Base-by-base conservation (phyloP, 1,140 invertebrate genomes). In the Drosophila yakuba region DNA sequence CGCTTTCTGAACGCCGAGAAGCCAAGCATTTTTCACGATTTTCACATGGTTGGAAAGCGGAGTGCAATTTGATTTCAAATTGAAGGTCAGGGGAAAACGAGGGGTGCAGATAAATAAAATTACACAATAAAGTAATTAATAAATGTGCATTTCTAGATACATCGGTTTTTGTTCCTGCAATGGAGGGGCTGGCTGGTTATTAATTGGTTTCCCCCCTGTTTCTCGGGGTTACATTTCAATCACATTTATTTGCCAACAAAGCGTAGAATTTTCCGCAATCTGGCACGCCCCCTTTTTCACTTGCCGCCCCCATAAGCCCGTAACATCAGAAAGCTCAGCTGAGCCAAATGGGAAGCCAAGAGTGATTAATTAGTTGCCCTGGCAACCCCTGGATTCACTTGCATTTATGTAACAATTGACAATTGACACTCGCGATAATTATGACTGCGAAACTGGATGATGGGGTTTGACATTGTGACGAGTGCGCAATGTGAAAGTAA, bases 321-420 rank as follows among this genome's bases (percentile, higher is more conserved):
- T 12, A 63, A 63, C 61, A 67, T 63, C 45, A 64, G 28, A 64
- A 64, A 64, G 63, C 59, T 50, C 36, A 38, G 61, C 61, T 61
- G 61, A 52, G 59, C 59, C 35, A 25, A 61, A 15, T 14, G 36
- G 23, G 60, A 38, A 63, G 44, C 44, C 58, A 51, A 48, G 45
- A 62, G 64, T 68, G 59, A 68, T 66, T 68, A 68, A 66, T 68
- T 68, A 66, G 64, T 68, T 44, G 38, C 60, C 14, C 61, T 66
- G 61, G 64, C 66, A 66, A 52, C 64, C 20, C 20, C 20, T 2
- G 63, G 59, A 67, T 67, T 64, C 44, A 43, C 23, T 14, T 12
- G 63, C 44, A 14, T 43, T 50, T 50, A 25, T 43, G n/a, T 44
- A 44, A 68, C 64, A 68, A 66, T 68, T 68, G 47, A 52, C 51